Base-by-base conservation (phyloP, 2,797 vertebrate genomes). In the Myripristis murdjan region DNA sequence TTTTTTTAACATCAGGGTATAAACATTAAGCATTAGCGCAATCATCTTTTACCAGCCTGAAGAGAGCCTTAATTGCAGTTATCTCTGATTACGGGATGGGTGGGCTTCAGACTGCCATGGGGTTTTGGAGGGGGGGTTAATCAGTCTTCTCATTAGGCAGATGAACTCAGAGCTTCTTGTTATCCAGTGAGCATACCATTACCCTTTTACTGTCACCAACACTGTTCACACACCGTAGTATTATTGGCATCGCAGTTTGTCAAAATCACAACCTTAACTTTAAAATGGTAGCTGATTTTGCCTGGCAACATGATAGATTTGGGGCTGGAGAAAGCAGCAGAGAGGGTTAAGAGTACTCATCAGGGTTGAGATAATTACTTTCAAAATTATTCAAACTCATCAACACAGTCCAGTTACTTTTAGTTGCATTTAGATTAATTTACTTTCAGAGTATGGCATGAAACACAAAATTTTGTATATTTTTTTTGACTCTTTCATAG, bases 1-100 rank as follows among this genome's bases (percentile, higher is more conserved):
- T n/a, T 18, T n/a, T 43, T 61, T 75, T 9, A 14, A 18, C 58
- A 72, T 9, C 53, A 16, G 9, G 10, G 72, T 67, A 67, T 15
- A 15, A 59, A 53, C 49, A 18, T 65, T 72, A 72, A 59, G 54
- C 49, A 18, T 65, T 72, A 72, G 28, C 41, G 23, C 43, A 60
- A 39, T 61, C 55, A 6, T 53, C 53, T 76, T 76, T 46, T 24
- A 31, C 44, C 49, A 49, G 43, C 70, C 78, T 28, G 33, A 14
- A 52, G 66, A 56, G 78, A 84, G 31, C 1, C 6, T 1, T 76
- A 44, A 82, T 81, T 81, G 49, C 75, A 68, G 58, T 35, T 65
- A 75, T 80, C 54, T 73, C 73, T 85, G 78, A 89, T 87, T 73
- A 77, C 48, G 64, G 47, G 57, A 55, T 35, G 9, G 55, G 56